phyloP scores from a whole-genome alignment of 2,888 invertebrate species.

The Morinoia aosen region DNA sequence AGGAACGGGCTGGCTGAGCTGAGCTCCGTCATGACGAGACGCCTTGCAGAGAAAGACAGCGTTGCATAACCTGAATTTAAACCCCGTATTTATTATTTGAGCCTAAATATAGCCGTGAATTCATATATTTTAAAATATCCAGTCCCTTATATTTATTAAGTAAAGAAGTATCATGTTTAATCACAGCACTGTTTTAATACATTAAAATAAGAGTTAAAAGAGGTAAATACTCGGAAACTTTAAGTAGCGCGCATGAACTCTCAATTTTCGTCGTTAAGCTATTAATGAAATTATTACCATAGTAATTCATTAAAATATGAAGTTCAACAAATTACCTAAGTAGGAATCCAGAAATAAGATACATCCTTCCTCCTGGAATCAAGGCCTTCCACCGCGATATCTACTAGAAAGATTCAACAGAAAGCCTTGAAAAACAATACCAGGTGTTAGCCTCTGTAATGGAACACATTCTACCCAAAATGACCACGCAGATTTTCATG shows the following conservation, averaged over 20 bases:
- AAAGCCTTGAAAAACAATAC: neutral
- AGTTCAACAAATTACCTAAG: too few relatives aligned
- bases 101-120: neutral
- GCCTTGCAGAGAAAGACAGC: too few relatives aligned
- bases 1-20: too few relatives aligned
- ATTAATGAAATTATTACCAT: neutral
- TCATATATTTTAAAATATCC: neutral
- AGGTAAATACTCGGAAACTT: neutral
- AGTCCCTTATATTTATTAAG: neutral
- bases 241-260: neutral
- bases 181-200: neutral
- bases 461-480: neutral
- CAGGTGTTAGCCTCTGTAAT: neutral
- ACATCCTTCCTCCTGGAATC: neutral
- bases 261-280: neutral
- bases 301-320: too few relatives aligned
- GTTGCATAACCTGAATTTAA: too few relatives aligned
- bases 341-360: too few relatives aligned
- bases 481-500: neutral
- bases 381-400: neutral
- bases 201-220: neutral
- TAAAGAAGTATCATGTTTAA: neutral
- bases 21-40: too few relatives aligned
- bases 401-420: neutral
- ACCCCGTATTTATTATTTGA: neutral